Conservation (phyloP, 2,888 invertebrate species). For the Parasteatoda lunata region DNA sequence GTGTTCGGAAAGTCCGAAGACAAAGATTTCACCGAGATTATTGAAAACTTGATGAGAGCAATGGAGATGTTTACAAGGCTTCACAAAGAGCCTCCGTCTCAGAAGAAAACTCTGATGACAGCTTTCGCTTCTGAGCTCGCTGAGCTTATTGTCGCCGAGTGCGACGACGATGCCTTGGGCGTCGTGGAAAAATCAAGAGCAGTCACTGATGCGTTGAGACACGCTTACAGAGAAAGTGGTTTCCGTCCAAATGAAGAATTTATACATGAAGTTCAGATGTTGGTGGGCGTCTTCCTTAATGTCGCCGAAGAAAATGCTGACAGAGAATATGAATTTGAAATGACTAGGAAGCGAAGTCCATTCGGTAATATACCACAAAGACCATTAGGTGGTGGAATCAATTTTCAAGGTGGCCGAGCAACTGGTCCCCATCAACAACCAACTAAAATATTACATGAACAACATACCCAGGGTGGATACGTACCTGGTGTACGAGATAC, state of each 20-base stretch:
- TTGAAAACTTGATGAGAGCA: conserved; percentile 5
- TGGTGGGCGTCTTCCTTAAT: conserved; percentile 23
- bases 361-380: no score
- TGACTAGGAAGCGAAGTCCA: no score
- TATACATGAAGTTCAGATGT: conserved; percentile 11
- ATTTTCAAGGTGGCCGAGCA: no score
- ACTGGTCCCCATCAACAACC: no score
- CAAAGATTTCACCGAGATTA: conserved; percentile 14
- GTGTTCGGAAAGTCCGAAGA: conserved; percentile 5
- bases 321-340: not conserved
- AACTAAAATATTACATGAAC: no score
- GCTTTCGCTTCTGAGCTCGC: conserved; percentile 34
- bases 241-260: conserved; percentile 9
- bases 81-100: not conserved
- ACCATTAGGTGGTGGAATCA: no score
- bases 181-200: conserved; percentile 6
- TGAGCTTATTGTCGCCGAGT: conserved; percentile 13
- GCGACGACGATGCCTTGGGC: not conserved
- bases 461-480: no score
- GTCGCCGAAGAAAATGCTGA: not conserved
- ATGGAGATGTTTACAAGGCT: conserved; percentile 4
- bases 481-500: no score
- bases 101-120: conserved; percentile 15
- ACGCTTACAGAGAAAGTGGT: conserved; percentile 6
- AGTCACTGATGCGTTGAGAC: conserved; percentile 17